Evolutionary conservation across 1,140 invertebrate species (phyloP), one percentile per base, ranked within the genome.

Genomic region (Antheraea mylitta): DNA sequence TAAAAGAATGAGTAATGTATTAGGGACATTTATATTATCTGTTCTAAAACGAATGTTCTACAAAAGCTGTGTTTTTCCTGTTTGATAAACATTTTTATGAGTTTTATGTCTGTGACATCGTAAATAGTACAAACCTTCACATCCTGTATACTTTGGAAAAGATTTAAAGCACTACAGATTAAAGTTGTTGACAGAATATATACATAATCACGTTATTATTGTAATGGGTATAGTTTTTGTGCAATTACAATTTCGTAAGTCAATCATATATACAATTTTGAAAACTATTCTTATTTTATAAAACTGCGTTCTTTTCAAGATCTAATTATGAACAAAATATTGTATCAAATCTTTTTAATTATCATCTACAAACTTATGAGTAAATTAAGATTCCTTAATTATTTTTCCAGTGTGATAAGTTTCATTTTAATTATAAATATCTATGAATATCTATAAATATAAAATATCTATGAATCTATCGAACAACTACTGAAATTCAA

Each of bases 21-120:
- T 53, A 53, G 45, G 45, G 45, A 16, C 45, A 53, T 53, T 53
- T 53, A 53, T 16, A n/a, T 53, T 53, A 53, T 53, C 45, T 53
- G 45, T 53, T 53, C 45, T 53, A 53, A 53, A 53, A 53, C 45
- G 45, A 53, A 53, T 53, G 45, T 53, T 53, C 45, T 53, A 53
- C 45, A 53, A 53, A n/a, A 53, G 45, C 45, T 13, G 45, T 53
- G 22, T 30, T 30, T 30, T 30, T 53, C 45, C 45, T 53, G 45
- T 53, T 53, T 53, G 45, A 53, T 53, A 16, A 53, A 53, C 45
- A 53, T 53, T 53, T 53, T 53, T 53, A 53, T 53, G 45, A 13
- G 45, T 53, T 10, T 53, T 53, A 53, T 53, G 11, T 53, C 45
- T 9, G 11, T 53, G 45, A 53, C 45, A 53, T 53, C 45, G 45